Evolutionary conservation across 2,797 vertebrate species (phyloP).

Genomic region (Ceyx erithaca): DNA sequence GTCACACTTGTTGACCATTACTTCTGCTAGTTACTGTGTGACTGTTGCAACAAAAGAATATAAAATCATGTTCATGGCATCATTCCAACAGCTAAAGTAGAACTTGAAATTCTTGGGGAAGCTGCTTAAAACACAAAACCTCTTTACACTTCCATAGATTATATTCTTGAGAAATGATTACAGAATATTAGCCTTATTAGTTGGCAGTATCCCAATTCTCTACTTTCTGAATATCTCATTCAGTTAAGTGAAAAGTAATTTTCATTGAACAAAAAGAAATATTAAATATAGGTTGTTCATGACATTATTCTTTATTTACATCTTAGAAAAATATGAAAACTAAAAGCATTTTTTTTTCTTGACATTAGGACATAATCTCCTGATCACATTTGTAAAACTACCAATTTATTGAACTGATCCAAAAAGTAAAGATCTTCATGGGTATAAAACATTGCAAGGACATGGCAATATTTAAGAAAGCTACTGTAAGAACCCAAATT

Average conservation of each 20-base stretch:
- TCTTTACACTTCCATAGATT: not conserved
- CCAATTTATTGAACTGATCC: not conserved
- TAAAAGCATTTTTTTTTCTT: not conserved
- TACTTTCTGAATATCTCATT: not conserved
- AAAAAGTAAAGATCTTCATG: not conserved
- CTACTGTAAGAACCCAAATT: not conserved
- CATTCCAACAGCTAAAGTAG: not conserved
- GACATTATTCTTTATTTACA: not conserved
- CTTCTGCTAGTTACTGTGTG: not conserved
- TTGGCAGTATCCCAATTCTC: not conserved
- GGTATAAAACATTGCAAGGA: not conserved
- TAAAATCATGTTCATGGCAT: not conserved
- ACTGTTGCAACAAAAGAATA: not conserved
- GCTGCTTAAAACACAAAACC: slow-evolving; percentile 21
- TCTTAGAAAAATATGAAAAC: not conserved
- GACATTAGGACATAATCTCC: not conserved
- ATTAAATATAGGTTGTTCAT: not conserved
- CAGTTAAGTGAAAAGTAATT: not conserved
- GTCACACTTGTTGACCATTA: not conserved
- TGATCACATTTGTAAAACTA: not conserved
- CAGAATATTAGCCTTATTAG: not conserved
- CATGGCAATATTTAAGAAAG: not conserved
- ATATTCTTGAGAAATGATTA: not conserved
- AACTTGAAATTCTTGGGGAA: not conserved
- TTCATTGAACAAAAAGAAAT: not conserved